Conservation (phyloP, 2,113 vertebrate genomes). For the Orycteropus afer region DNA sequence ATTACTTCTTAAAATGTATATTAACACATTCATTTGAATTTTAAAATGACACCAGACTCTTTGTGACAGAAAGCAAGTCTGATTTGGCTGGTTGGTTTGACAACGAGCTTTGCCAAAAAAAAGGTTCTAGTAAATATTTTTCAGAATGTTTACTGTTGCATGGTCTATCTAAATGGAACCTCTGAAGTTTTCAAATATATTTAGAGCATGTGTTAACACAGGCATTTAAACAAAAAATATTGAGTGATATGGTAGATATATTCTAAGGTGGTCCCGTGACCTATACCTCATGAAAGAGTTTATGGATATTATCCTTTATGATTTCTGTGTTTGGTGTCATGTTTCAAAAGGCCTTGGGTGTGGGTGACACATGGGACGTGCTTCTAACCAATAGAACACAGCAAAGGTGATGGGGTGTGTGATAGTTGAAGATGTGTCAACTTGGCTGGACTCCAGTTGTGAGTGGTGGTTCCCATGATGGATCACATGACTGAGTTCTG, state of each 20-base stretch:
- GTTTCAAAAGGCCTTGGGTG: background rate
- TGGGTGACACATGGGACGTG: background rate
- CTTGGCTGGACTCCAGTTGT: too few species aligned
- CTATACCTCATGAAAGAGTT: background rate
- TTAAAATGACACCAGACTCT: conserved; percentile 29
- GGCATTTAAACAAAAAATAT: background rate
- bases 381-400: too few species aligned
- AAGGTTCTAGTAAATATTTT: background rate
- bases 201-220: background rate
- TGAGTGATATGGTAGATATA: background rate
- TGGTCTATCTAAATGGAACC: background rate
- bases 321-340: background rate
- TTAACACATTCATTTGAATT: conserved; percentile 25
- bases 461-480: too few species aligned
- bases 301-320: background rate
- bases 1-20: conserved; percentile 23
- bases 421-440: too few species aligned
- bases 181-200: conserved; percentile 12
- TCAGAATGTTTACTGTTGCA: conserved; percentile 24
- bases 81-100: background rate
- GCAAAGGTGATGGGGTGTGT: too few species aligned
- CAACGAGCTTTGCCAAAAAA: background rate
- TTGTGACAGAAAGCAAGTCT: conserved; percentile 16
- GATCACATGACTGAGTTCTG: too few species aligned
- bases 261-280: background rate